Conservation (phyloP, 2,888 invertebrate genomes). For the Asteroscopus sphinx region DNA sequence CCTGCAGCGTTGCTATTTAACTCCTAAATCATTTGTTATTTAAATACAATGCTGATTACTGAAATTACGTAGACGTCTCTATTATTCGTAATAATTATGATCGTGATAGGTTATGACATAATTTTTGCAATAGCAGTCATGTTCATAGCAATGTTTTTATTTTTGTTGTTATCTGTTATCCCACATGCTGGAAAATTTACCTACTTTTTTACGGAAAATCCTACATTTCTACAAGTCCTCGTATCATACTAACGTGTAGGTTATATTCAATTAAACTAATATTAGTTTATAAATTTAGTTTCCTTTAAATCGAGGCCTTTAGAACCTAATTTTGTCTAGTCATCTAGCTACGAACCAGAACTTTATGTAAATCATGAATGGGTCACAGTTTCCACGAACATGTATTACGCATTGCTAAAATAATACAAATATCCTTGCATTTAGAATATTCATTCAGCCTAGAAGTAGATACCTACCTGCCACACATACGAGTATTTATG, state of each 20-base stretch:
- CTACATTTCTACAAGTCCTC: too few species aligned
- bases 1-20: conserved; percentile 25
- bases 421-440: not conserved
- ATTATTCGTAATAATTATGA: not conserved
- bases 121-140: too few species aligned
- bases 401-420: not conserved
- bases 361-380: not conserved
- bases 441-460: conserved; percentile 2
- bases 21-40: not conserved
- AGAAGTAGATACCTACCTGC: not conserved
- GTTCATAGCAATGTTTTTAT: too few species aligned
- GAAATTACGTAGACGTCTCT: not conserved
- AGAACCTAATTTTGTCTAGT: not conserved
- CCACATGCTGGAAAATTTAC: too few species aligned
- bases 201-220: too few species aligned
- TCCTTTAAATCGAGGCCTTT: too few species aligned
- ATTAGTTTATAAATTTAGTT: too few species aligned
- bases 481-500: not conserved
- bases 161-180: too few species aligned
- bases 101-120: too few species aligned
- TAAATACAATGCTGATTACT: not conserved
- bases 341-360: not conserved
- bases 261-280: too few species aligned
- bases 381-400: conserved; percentile 20
- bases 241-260: too few species aligned